These are phyloP conservation scores for Amazona vittata DNA, from an alignment of 2,113 vertebrate species.

Conservation along the genomic window DNA sequence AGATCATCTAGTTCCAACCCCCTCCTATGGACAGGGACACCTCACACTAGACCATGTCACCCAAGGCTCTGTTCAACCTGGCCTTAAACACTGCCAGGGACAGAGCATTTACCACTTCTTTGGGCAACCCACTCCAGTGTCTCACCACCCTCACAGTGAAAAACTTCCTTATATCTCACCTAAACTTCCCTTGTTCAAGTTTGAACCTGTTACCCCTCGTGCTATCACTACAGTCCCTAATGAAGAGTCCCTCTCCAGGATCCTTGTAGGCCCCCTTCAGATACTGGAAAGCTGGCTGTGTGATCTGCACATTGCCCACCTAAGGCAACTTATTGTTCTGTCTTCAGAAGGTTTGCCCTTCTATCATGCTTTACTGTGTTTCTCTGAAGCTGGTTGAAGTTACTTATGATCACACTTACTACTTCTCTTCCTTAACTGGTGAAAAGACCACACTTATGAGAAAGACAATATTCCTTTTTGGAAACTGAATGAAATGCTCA, in stretches of 20 bases:
- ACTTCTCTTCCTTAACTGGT: not conserved
- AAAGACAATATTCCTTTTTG: not conserved
- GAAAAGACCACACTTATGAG: accelerated
- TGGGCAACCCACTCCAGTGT: not conserved
- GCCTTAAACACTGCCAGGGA: not conserved
- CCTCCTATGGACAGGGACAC: not conserved
- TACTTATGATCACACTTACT: accelerated
- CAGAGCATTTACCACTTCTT: not conserved
- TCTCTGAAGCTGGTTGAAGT: not conserved
- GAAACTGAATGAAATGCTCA: not conserved
- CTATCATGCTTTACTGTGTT: not conserved
- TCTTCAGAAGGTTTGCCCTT: not conserved
- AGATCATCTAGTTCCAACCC: not conserved
- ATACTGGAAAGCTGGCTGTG: not conserved
- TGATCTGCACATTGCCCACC: not conserved
- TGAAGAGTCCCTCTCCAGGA: not conserved
- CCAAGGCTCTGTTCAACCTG: not conserved
- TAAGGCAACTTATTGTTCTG: not conserved
- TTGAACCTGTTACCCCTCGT: not conserved
- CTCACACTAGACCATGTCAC: not conserved
- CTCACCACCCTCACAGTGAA: not conserved
- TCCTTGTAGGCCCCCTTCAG: not conserved
- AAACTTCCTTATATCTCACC: not conserved
- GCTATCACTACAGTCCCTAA: not conserved
- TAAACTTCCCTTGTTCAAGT: not conserved